These are phyloP conservation scores for Strix occidentalis DNA, from an alignment of 2,797 vertebrate species.

Conservation along the genomic window DNA sequence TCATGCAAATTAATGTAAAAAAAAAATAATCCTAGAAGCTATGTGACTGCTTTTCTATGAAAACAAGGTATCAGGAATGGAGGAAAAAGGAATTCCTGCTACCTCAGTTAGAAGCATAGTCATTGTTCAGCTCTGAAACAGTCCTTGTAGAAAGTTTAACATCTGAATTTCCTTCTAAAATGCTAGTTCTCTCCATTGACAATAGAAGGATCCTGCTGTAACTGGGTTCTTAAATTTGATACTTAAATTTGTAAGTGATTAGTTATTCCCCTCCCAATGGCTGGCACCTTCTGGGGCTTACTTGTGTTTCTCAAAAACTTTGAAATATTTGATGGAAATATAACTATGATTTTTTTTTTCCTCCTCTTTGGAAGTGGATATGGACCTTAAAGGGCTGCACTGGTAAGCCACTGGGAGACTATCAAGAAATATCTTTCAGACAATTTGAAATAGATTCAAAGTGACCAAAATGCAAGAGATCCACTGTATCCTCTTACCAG, in stretches of 20 bases:
- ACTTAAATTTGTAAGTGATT: background rate
- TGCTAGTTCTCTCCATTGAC: background rate
- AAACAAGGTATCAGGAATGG: background rate
- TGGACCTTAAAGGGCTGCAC: background rate
- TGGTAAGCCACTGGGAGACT: background rate
- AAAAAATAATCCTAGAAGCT: background rate
- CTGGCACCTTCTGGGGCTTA: background rate
- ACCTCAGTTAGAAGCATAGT: background rate
- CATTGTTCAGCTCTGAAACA: background rate
- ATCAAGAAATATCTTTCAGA: background rate
- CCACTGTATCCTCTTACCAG: background rate
- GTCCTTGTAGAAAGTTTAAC: background rate
- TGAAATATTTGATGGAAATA: background rate
- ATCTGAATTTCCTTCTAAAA: background rate
- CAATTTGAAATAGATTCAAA: background rate
- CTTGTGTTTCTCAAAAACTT: background rate
- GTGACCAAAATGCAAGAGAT: background rate
- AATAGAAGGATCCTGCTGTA: background rate
- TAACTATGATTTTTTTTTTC: background rate
- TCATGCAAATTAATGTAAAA: background rate
- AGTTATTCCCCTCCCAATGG: background rate
- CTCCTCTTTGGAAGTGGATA: background rate
- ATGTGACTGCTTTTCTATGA: background rate
- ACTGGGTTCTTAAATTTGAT: background rate
- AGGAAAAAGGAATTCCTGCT: background rate